Evolutionary conservation across 1,140 invertebrate genomes (phyloP), one percentile per base, ranked within the genome.

Genomic region (Eumaeus atala): DNA sequence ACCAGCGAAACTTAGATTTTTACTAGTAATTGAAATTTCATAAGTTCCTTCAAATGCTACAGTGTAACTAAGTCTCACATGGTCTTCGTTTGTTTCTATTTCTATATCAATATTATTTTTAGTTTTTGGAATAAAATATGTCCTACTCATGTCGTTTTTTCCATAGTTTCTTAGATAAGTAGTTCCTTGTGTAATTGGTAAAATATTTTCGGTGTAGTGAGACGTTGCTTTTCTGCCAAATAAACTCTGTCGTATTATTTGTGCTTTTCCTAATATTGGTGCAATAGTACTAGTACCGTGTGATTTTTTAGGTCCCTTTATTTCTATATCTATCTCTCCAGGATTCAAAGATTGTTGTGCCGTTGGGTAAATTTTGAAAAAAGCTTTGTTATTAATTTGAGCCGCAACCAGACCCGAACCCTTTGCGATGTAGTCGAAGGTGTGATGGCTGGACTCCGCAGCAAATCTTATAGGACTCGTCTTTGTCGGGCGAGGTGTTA

Each of bases 401-500:
- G 88, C 89, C 34, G 87, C 86, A 36, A 87, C 74, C 14, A 91
- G 73, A 3, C 90, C 90, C 67, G 90, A 90, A 18, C 90, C 90
- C 67, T 86, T 82, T 10, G 88, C 89, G 1, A 90, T 74, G 58
- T 90, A 91, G 59, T 87, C 84, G 7, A 87, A 66, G n/a, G 84
- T 87, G 56, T 84, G 84, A 64, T 84, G 75, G 34, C 60, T 63
- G 34, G 64, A 64, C 54, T 80, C 74, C 17, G 72, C 59, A 10
- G 73, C 69, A 9, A 65, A 72, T 67, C 70, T 54, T 49, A 58
- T 56, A 17, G 48, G 59, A 8, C 51, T 61, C 35, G 58, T 11
- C 51, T 56, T 64, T 21, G 55, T 17, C 28, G 79, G 58, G 34
- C 84, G 69, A 34, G 86, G 85, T 51, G 74, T 77, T 42, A 88